Evolutionary conservation across 2,888 invertebrate species (phyloP).

Genomic region (Graphium colonna): DNA sequence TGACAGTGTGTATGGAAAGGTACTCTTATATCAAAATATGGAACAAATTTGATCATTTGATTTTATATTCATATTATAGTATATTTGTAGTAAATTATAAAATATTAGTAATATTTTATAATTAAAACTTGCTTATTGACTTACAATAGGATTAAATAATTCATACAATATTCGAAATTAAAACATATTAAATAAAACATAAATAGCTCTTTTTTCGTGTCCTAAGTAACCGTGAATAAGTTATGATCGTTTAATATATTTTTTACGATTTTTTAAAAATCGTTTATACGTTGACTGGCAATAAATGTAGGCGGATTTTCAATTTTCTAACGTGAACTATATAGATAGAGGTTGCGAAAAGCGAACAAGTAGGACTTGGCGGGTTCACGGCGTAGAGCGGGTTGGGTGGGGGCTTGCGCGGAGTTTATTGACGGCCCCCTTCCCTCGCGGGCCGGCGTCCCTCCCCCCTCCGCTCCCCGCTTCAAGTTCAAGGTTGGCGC

Average conservation of each 20-base stretch:
- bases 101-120: too few species aligned
- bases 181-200: too few species aligned
- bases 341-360: conserved; percentile 43
- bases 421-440: conserved; percentile 76
- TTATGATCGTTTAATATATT: too few species aligned
- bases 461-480: conserved; percentile 59
- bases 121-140: too few species aligned
- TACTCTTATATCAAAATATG: too few species aligned
- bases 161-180: too few species aligned
- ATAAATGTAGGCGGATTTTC: not conserved
- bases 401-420: conserved; percentile 62
- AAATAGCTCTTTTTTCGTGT: too few species aligned
- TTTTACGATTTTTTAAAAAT: too few species aligned
- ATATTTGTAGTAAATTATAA: not conserved
- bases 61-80: not conserved
- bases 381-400: conserved; percentile 34
- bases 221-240: too few species aligned
- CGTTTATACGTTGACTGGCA: too few species aligned
- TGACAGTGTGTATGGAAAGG: not conserved
- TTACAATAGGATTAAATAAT: too few species aligned
- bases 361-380: conserved; percentile 43
- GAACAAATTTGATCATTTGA: not conserved
- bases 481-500: conserved; percentile 82
- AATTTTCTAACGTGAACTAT: conserved; percentile 7
- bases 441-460: too few species aligned